Evolutionary conservation across 1,140 invertebrate genomes (phyloP).

Genomic region (Stenopsyche tienmushanensis): DNA sequence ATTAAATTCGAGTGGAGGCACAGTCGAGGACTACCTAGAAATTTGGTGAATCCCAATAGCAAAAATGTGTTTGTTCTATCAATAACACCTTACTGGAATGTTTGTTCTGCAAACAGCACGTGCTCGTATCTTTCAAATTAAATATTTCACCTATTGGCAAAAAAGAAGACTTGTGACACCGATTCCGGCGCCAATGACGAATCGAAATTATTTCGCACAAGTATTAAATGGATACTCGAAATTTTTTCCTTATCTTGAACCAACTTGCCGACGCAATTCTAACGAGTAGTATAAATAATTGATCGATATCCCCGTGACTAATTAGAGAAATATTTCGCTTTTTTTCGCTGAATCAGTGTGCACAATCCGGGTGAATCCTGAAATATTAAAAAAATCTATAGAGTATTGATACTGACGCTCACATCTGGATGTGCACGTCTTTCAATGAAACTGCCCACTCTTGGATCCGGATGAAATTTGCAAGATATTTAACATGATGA

Average conservation of each 20-base stretch:
- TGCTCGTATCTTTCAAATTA: not conserved
- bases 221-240: not conserved
- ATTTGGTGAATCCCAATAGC: not conserved
- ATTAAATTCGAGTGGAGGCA: too few relatives aligned
- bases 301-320: slow-evolving; percentile 13
- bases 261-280: not conserved
- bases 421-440: too few relatives aligned
- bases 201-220: not conserved
- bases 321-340: not conserved
- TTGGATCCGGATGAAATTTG: too few relatives aligned
- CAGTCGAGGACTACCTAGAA: not conserved
- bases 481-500: too few relatives aligned
- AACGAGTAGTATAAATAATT: slow-evolving; percentile 15
- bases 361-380: too few relatives aligned
- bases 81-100: not conserved
- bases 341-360: too few relatives aligned
- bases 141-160: not conserved
- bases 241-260: slow-evolving; percentile 19
- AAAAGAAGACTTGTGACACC: not conserved
- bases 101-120: not conserved
- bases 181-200: not conserved
- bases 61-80: too few relatives aligned
- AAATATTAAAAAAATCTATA: too few relatives aligned
- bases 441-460: too few relatives aligned
- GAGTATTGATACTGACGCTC: too few relatives aligned